Evolutionary conservation across 1,140 invertebrate genomes (phyloP).

Genomic region (Bombyx mandarina): DNA sequence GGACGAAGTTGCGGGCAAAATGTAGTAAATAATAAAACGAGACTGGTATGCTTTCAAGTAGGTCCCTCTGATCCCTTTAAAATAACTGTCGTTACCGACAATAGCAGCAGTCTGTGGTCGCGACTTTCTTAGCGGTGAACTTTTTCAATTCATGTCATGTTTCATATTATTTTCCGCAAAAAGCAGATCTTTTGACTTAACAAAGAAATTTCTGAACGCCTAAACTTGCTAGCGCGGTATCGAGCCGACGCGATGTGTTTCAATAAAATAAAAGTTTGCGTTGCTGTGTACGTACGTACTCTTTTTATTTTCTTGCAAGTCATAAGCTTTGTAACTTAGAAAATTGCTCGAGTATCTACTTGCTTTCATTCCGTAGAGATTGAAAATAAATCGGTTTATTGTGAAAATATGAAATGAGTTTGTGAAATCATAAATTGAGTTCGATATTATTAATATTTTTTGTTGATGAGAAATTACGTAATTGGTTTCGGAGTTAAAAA

Average conservation of each 20-base stretch:
- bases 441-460: no score
- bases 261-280: constrained; percentile 35
- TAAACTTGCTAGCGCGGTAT: constrained; percentile 29
- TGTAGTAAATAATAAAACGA: constrained; percentile 1
- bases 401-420: no score
- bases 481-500: no score
- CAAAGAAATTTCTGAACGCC: constrained; percentile 35
- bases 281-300: constrained; percentile 15
- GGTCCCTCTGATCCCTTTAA: constrained; percentile 9
- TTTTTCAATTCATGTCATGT: constrained; percentile 50
- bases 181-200: constrained; percentile 37
- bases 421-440: no score
- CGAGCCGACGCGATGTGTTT: constrained; percentile 19
- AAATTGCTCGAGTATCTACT: constrained; percentile 11
- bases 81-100: constrained; percentile 20
- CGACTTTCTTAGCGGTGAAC: constrained; percentile 30
- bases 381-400: no score
- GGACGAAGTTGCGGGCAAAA: no score
- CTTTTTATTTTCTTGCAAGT: constrained; percentile 24
- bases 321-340: constrained; percentile 21
- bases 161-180: constrained; percentile 42
- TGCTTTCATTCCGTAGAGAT: no score
- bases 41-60: neutral
- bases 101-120: constrained; percentile 24
- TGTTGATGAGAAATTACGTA: no score